Conservation (phyloP, 2,888 invertebrate genomes). For the Xestobium rufovillosum region DNA sequence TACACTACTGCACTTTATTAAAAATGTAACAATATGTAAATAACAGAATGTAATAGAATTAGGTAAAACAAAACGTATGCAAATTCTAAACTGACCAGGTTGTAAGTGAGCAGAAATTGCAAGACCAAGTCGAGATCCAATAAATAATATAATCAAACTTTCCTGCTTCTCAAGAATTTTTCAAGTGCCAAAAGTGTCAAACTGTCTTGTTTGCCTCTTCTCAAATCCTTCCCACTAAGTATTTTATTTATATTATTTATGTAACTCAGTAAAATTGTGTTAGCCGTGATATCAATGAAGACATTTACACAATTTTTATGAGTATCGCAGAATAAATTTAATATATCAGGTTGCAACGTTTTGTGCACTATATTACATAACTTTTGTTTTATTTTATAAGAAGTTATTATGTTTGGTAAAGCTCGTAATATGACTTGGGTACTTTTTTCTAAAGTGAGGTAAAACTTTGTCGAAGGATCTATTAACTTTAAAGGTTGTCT, state of each 20-base stretch:
- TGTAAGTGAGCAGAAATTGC: too few species aligned
- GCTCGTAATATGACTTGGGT: background rate
- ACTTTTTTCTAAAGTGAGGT: conserved; percentile 1
- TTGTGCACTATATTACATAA: background rate
- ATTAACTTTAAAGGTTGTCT: too few species aligned
- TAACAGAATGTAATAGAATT: too few species aligned
- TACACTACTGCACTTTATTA: too few species aligned
- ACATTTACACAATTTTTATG: background rate
- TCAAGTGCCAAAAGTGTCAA: conserved; percentile 9
- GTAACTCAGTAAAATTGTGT: conserved; percentile 5
- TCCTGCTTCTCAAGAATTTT: conserved; percentile 10
- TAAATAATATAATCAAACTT: too few species aligned
- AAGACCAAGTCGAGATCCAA: too few species aligned
- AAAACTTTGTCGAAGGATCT: background rate
- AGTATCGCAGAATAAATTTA: background rate
- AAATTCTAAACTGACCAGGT: too few species aligned
- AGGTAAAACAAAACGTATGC: too few species aligned
- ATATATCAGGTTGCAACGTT: too few species aligned
- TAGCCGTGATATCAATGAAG: conserved; percentile 5
- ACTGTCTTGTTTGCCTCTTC: conserved; percentile 3
- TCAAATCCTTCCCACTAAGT: conserved; percentile 9
- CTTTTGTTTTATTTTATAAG: background rate
- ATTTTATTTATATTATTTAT: conserved; percentile 12
- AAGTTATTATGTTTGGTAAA: background rate
- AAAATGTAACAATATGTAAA: too few species aligned